These are phyloP conservation scores for Enteromius trimaculatus DNA, from an alignment of 2,797 vertebrate genomes.

Conservation along the genomic window DNA sequence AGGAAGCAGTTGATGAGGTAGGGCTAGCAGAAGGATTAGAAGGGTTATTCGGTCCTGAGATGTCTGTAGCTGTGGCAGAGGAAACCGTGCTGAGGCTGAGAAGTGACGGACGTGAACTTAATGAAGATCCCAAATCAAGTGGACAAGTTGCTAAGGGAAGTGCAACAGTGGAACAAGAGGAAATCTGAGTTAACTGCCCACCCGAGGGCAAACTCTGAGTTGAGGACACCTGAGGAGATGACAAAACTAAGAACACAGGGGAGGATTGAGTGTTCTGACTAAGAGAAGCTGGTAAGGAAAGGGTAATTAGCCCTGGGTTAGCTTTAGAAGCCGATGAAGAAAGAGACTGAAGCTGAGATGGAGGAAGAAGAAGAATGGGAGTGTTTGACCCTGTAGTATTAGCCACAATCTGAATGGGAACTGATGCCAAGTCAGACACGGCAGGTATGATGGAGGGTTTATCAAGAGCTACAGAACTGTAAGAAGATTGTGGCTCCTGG, in stretches of 20 bases:
- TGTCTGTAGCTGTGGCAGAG: slow-evolving; percentile 65
- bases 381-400: slow-evolving; percentile 66
- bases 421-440: slow-evolving; percentile 59
- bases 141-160: slow-evolving; percentile 67
- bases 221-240: slow-evolving; percentile 70
- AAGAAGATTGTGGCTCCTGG: slow-evolving; percentile 42
- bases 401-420: slow-evolving; percentile 73
- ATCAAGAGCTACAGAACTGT: slow-evolving; percentile 55
- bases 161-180: slow-evolving; percentile 65
- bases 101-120: slow-evolving; percentile 63
- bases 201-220: slow-evolving; percentile 68
- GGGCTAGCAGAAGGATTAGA: slow-evolving; percentile 56
- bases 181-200: slow-evolving; percentile 73
- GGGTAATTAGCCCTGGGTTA: slow-evolving; percentile 61
- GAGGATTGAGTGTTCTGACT: slow-evolving; percentile 67
- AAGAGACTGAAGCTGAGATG: slow-evolving; percentile 65
- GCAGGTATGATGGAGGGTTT: slow-evolving; percentile 54
- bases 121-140: slow-evolving; percentile 63
- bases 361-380: slow-evolving; percentile 75
- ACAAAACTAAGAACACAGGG: slow-evolving; percentile 77
- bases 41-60: slow-evolving; percentile 65
- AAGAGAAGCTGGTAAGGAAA: slow-evolving; percentile 74
- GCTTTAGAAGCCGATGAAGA: slow-evolving; percentile 60
- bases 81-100: slow-evolving; percentile 67
- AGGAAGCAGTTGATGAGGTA: slow-evolving; percentile 54